These are phyloP conservation scores for Oreochromis spilurus DNA, from an alignment of 2,113 vertebrate genomes.

Conservation along the genomic window DNA sequence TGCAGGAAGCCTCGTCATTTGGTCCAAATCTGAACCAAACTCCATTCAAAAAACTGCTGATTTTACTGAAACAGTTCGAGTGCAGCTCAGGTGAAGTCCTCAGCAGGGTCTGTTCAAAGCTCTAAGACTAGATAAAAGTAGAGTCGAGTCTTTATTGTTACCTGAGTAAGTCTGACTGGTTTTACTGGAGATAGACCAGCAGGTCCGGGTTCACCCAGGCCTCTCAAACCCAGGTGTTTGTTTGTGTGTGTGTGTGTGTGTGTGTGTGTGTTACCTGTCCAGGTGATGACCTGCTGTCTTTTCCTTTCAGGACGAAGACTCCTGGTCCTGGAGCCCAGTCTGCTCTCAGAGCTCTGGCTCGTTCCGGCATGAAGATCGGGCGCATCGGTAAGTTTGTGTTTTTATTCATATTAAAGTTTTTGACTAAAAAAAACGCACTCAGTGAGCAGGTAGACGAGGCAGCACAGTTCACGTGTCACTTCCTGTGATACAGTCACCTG, in stretches of 20 bases:
- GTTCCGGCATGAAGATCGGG: conserved; percentile 98
- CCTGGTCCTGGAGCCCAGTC: conserved; percentile 97
- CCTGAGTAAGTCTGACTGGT: neutral
- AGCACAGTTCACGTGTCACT: neutral
- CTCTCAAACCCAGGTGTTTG: neutral
- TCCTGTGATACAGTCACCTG: neutral
- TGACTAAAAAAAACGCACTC: neutral
- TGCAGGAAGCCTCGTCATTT: neutral
- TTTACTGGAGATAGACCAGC: neutral
- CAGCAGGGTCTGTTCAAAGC: fast-evolving
- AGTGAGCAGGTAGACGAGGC: neutral
- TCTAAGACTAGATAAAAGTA: fast-evolving
- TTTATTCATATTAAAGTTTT: neutral
- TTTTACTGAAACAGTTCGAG: neutral
- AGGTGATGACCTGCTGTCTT: neutral
- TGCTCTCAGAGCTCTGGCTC: conserved; percentile 92
- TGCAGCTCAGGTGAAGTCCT: neutral
- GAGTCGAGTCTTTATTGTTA: fast-evolving
- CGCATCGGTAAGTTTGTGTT: conserved; percentile 81
- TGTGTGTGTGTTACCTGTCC: neutral
- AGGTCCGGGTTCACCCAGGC: fast-evolving
- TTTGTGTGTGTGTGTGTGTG: neutral
- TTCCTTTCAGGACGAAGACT: conserved; percentile 86
- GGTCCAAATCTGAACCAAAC: neutral
- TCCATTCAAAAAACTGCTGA: neutral